Evolutionary conservation across 1,140 invertebrate species (phyloP), one percentile per base, ranked within the genome.

Genomic region (Drosophila gunungcola): DNA sequence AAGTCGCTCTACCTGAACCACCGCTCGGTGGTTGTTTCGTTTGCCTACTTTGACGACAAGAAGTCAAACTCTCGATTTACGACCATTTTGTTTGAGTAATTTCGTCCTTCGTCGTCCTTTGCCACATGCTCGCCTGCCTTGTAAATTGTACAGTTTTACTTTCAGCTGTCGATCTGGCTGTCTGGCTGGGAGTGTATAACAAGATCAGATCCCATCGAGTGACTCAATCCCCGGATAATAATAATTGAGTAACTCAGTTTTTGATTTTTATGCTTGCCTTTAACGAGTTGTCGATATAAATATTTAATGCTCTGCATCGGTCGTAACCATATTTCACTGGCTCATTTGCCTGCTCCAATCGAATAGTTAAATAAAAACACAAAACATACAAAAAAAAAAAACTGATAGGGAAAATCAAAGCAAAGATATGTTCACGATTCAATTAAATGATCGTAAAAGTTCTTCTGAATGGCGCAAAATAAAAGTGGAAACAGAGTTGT

Each of bases 21-120:
- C n/a, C 38, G 72, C 73, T 74, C 65, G 86, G 82, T 86, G 82
- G 83, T 89, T 77, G 84, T 83, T 89, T 69, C 57, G 70, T 56
- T 21, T 69, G 84, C 86, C 83, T 86, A 67, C 76, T 73, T 74
- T 90, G 86, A 90, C 86, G 89, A 91, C 89, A 91, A 91, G 89
- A 91, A 91, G 89, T 91, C 89, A 91, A 91, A 84, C 68, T 91
- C 85, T 91, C 89, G 89, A 91, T 91, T 91, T 91, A 91, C 81
- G 89, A 91, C 84, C 89, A 85, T 91, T 91, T 91, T 91, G 84
- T 91, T 85, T 91, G 89, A 91, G 75, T 90, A 80, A 91, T 89
- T 85, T 80, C 80, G 75, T 34, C 68, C 43, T 77, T 48, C 69
- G 65, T 61, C 74, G 45, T 53, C 42, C 34, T 38, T 16, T 34